Evolutionary conservation across 2,888 invertebrate genomes (phyloP).

Genomic region (Brachyptera risi): DNA sequence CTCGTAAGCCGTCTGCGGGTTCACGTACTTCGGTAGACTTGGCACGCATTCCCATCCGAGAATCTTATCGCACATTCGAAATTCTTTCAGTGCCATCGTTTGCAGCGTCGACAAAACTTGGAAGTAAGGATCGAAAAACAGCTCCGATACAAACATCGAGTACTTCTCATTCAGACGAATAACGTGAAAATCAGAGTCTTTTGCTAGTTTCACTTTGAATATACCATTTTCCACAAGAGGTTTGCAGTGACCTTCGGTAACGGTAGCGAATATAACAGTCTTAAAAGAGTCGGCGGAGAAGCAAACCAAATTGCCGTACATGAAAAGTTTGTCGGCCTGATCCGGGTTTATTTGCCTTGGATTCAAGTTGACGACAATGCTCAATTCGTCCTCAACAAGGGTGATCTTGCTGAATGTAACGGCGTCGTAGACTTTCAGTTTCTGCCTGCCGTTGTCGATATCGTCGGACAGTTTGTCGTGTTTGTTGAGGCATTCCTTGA

Average conservation of each 20-base stretch:
- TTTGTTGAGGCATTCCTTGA: constrained; percentile 45
- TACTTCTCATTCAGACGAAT: constrained; percentile 34
- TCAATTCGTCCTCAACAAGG: too few species aligned
- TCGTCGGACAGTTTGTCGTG: background rate
- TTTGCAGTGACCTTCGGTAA: constrained; percentile 16
- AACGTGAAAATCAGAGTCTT: constrained; percentile 39
- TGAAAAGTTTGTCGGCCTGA: constrained; percentile 44
- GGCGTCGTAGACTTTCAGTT: too few species aligned
- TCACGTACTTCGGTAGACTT: too few species aligned
- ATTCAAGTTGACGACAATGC: constrained; percentile 33
- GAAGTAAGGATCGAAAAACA: constrained; percentile 78
- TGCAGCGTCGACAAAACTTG: constrained; percentile 69
- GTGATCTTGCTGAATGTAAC: too few species aligned
- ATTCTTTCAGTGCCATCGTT: constrained; percentile 36
- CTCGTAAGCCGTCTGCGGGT: too few species aligned
- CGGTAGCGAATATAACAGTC: constrained; percentile 22
- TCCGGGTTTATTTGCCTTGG: constrained; percentile 37
- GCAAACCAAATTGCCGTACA: constrained; percentile 68
- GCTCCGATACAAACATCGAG: constrained; percentile 70
- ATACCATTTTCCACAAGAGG: constrained; percentile 36
- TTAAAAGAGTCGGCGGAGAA: constrained; percentile 50
- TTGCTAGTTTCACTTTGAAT: constrained; percentile 41
- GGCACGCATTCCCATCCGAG: constrained; percentile 51
- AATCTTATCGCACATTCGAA: constrained; percentile 67
- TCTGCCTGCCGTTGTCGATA: too few species aligned